Base-by-base conservation (phyloP, 2,113 vertebrate genomes). In the Pholis gunnellus region DNA sequence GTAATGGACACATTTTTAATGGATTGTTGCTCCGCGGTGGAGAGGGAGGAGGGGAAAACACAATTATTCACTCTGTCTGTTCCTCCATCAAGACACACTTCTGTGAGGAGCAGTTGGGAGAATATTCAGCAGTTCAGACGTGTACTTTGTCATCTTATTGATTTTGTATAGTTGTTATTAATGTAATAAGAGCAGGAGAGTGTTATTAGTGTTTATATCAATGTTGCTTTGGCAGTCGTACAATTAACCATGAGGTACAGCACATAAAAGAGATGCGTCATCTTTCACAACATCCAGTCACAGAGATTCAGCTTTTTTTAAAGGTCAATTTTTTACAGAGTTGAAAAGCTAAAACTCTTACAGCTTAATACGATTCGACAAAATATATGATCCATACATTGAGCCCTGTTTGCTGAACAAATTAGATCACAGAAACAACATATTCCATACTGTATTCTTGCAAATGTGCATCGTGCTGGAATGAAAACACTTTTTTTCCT, bases 1-100 rank as follows among this genome's bases (percentile, higher is more conserved):
- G 72, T 69, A 81, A 83, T 77, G 74, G 87, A 92, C 78, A 88
- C 77, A 59, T 78, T 89, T 64, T 86, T 88, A 87, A 89, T 88
- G 90, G 87, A 87, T 72, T 84, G 75, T 75, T 85, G 78, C 83
- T 78, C 42, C 9, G 59, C 14, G 73, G 61, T 63, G 27, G 72
- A 75, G 70, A 83, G 46, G 54, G 57, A 77, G 81, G 71, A 46
- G 60, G 80, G 61, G 68, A 77, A 77, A 79, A 79, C 50, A 61
- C 77, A 89, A 87, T 90, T 77, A 78, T 81, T 87, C 87, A 85
- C 72, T 79, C 46, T 67, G 81, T 60, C 78, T 63, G 59, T 74
- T 89, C 66, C 36, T 82, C 75, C 64, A 59, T 67, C 69, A 87
- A 71, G 78, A 61, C 22, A 10, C 13, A 14, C 11, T 17, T 54